Base-by-base conservation (phyloP, 2,888 invertebrate genomes). In the Lasioglossum oenotherae region DNA sequence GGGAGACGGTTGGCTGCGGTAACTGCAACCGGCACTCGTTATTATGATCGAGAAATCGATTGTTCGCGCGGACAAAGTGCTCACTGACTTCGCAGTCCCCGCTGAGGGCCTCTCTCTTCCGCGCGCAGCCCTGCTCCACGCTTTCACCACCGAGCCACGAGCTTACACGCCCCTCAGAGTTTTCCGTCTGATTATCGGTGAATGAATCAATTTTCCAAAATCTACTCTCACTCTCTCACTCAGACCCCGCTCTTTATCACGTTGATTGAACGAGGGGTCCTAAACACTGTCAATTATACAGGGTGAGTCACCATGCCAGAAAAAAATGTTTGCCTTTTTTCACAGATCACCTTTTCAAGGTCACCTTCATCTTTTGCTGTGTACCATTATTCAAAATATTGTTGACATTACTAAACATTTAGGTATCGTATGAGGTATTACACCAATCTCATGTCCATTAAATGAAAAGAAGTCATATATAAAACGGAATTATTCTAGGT, bases 61-160 rank as follows among this genome's bases (percentile, higher is more conserved):
- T 93, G 93, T 94, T 93, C 91, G 88, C 90, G 88, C 81, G 92
- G 91, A 94, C 94, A 94, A 94, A 93, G 93, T 92, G 94, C 84
- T 94, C 93, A 92, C 90, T 94, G 92, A 93, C 92, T 94, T 90
- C 84, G 80, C 87, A 88, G 89, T 88, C 88, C 90, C 86, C 86
- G 88, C 71, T 12, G 78, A 81, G 74, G 74, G 74, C 49, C 41
- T 74, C 78, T 75, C 53, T n/a, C 53, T 10, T 53, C 53, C 73
- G 46, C 74, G 44, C 72, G 69, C 44, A 44, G 49, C 78, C 46
- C 77, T 76, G 80, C 23, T 10, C 53, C 2, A 38, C 67, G 81
- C 49, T 57, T 69, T 31, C 46, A 35, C 2, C 27, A 16, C 4
- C 38, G 27, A 46, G 38, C 6, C 14, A 44, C 31, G 31, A 31